These are phyloP conservation scores for Drosophila sucinea DNA, from an alignment of 1,140 invertebrate species.

Conservation along the genomic window DNA sequence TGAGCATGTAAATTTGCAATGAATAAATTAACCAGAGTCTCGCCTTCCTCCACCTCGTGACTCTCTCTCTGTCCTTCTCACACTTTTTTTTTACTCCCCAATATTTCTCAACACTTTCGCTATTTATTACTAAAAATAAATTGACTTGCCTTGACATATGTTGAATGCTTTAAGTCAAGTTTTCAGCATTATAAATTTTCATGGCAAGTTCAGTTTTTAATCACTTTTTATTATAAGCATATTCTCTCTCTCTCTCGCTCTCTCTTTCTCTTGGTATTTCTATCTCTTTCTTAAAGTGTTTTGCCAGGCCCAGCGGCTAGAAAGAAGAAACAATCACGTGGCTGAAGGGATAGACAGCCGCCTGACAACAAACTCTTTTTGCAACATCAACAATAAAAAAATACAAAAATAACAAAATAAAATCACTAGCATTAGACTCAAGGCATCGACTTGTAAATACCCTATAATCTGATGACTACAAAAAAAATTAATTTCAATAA, in stretches of 20 bases:
- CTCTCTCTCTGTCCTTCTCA: background rate
- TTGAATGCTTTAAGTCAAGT: constrained; percentile 30
- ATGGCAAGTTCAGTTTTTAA: constrained; percentile 54
- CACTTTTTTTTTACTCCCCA: background rate
- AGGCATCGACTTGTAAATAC: background rate
- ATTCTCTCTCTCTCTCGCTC: background rate
- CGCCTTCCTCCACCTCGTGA: constrained; percentile 2
- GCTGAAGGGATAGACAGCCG: constrained; percentile 64
- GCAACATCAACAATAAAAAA: constrained; percentile 75
- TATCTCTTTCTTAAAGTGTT: constrained; percentile 49
- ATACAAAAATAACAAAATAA: constrained; percentile 10
- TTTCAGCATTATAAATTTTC: constrained; percentile 35
- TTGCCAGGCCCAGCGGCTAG: constrained; percentile 47
- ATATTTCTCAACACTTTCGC: constrained; percentile 68
- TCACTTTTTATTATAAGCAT: constrained; percentile 68
- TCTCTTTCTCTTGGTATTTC: background rate
- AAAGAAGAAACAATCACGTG: constrained; percentile 74
- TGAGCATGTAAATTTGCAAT: constrained; percentile 80
- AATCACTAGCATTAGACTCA: background rate
- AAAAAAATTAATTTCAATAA: no score
- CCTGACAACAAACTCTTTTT: constrained; percentile 76
- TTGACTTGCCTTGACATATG: constrained; percentile 46
- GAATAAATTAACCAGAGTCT: constrained; percentile 73
- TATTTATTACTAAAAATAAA: constrained; percentile 72
- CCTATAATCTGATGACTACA: background rate